Percentiles rank a stretch among this genome's conserved stretches.
phyloP scores from a whole-genome alignment of 2,113 vertebrate genomes.

The Macquaria ambigua region DNA sequence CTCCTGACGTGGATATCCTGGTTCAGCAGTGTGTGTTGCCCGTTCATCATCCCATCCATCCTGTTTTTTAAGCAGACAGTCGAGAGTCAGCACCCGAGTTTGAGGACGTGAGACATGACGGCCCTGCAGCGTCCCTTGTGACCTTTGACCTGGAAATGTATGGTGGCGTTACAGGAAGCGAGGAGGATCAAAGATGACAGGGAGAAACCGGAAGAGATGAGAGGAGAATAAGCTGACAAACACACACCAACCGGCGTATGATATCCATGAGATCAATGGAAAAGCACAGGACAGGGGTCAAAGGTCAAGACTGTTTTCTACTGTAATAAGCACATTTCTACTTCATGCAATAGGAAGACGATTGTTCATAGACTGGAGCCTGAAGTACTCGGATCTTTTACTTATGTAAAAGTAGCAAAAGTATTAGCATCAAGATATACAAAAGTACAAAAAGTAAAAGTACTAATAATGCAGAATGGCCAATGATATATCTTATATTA shows the following conservation, averaged over 20 bases:
- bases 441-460: no score
- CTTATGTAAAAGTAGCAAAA: background rate
- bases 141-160: slow-evolving; percentile 66
- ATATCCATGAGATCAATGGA: slow-evolving; percentile 59
- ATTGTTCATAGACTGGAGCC: background rate
- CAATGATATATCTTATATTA: no score
- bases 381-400: background rate
- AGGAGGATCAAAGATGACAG: slow-evolving; percentile 52
- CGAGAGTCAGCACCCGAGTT: slow-evolving; percentile 58
- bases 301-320: slow-evolving; percentile 49
- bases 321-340: slow-evolving; percentile 63
- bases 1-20: slow-evolving; percentile 15
- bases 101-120: background rate
- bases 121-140: background rate
- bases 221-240: slow-evolving; percentile 28
- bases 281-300: slow-evolving; percentile 28
- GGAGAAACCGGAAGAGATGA: slow-evolving; percentile 32
- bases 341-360: background rate
- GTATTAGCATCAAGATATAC: no score
- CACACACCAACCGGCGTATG: background rate
- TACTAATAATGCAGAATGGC: no score
- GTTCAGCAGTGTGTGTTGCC: background rate
- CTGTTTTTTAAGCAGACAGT: slow-evolving; percentile 65
- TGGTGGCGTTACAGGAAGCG: slow-evolving; percentile 43
- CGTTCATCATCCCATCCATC: slow-evolving; percentile 63